Evolutionary conservation across 1,140 invertebrate species (phyloP), one percentile per base, ranked within the genome.

Genomic region (Tetragnatha versicolor): DNA sequence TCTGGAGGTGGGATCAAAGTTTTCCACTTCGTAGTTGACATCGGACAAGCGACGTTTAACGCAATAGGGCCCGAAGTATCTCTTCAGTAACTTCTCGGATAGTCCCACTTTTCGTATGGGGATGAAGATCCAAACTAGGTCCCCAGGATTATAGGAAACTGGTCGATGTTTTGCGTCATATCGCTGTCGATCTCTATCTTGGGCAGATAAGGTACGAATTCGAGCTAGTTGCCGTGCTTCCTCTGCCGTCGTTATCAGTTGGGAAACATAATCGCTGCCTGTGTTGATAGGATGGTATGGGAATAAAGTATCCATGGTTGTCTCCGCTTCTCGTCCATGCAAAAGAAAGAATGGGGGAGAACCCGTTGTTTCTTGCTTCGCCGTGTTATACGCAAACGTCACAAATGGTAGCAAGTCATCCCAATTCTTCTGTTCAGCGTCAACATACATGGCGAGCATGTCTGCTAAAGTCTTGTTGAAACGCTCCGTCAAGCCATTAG

Each of bases 391-490:
- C 10, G 39, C 20, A 53, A 51, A 51, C 10, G 27, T 27, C 3
- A 68, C 22, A 27, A 39, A 45, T 27, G 65, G 65, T 14, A 68
- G 35, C 6, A 68, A 17, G 6, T 6, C 5, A 45, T 68, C 65
- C 65, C 55, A 60, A 22, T 10, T 35, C 65, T 45, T 68, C 5
- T 68, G 39, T 25, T 35, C 39, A 5, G 25, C 60, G 47, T 35
- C 25, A 12, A 68, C 35, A 27, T 65, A 65, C 33, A 31, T 22
- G 42, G 42, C 47, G 6, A 51, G 17, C 61, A 51, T 39, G 61
- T 65, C 47, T 51, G 6, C 47, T 20, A 51, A n/a, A 9, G 65
- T 68, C 20, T 68, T 68, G 47, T 47, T 68, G 65, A 68, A 68
- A 3, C 65, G 39, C 33, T 68, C 33, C 5, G 47, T 51, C 5